Evolutionary conservation across 2,113 vertebrate genomes (phyloP).

Genomic region (Thinocorus orbignyianus): DNA sequence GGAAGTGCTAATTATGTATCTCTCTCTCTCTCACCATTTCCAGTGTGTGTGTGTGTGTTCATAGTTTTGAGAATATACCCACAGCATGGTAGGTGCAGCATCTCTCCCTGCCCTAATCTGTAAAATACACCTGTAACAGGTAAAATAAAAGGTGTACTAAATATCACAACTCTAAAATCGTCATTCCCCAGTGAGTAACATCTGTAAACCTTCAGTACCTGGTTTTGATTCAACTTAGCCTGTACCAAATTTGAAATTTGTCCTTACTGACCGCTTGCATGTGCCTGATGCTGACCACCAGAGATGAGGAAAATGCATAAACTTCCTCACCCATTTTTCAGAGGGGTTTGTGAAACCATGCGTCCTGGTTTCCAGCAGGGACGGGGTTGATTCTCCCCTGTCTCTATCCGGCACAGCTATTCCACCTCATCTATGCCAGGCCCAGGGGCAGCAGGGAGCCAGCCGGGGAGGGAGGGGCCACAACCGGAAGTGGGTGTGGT

Average conservation of each 20-base stretch:
- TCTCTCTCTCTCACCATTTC: not conserved
- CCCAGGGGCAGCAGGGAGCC: no score
- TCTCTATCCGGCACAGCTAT: no score
- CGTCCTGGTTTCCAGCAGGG: no score
- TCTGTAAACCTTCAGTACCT: not conserved
- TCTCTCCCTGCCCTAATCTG: not conserved
- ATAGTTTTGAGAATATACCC: not conserved
- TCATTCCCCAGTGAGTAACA: not conserved
- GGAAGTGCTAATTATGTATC: slow-evolving; percentile 19
- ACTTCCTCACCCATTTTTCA: not conserved
- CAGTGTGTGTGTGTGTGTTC: not conserved
- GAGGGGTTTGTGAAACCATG: not conserved
- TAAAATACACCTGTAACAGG: not conserved
- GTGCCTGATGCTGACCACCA: not conserved
- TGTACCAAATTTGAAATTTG: not conserved
- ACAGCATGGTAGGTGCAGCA: not conserved
- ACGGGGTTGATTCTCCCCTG: no score
- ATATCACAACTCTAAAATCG: not conserved
- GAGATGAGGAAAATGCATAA: not conserved
- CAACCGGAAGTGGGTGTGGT: no score
- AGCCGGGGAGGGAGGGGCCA: no score
- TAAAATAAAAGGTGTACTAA: not conserved
- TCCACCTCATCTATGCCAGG: no score
- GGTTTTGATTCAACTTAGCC: not conserved
- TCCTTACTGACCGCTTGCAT: not conserved